These are phyloP conservation scores for Lasioglossum pauxillum DNA, from an alignment of 2,888 invertebrate genomes.

Conservation along the genomic window DNA sequence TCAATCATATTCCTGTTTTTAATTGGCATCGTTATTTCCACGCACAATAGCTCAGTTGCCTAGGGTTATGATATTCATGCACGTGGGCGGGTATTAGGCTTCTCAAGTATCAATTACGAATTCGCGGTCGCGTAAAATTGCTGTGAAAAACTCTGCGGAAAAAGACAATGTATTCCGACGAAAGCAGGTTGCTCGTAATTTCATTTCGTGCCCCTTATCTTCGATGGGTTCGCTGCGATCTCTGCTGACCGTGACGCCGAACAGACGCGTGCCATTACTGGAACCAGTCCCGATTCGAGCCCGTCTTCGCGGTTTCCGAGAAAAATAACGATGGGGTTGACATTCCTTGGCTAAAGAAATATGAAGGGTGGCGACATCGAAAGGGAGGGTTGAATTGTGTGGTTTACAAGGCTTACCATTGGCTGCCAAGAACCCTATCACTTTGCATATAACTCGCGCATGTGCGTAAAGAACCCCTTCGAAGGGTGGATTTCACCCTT, in stretches of 20 bases:
- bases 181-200: constrained; percentile 34
- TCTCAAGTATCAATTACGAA: constrained; percentile 42
- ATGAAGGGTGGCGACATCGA: neutral
- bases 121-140: constrained; percentile 51
- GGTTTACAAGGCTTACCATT: constrained; percentile 49
- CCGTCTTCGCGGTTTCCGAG: neutral
- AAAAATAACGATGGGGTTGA: neutral
- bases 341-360: neutral
- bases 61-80: constrained; percentile 13
- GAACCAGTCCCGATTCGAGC: neutral
- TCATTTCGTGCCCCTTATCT: constrained; percentile 37
- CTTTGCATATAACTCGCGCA: constrained; percentile 66
- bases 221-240: constrained; percentile 13
- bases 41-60: neutral
- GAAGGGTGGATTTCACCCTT: constrained; percentile 56
- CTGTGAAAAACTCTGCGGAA: neutral
- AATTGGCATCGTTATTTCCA: neutral
- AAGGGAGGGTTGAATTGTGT: constrained; percentile 19
- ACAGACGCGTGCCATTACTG: constrained; percentile 9
- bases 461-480: constrained; percentile 60
- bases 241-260: constrained; percentile 34
- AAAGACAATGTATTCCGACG: constrained; percentile 33
- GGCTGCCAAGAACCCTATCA: constrained; percentile 38
- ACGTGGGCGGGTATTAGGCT: neutral
- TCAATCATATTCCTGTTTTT: neutral